These are phyloP conservation scores for Pavo muticus DNA, from an alignment of 2,113 vertebrate species.

Conservation along the genomic window DNA sequence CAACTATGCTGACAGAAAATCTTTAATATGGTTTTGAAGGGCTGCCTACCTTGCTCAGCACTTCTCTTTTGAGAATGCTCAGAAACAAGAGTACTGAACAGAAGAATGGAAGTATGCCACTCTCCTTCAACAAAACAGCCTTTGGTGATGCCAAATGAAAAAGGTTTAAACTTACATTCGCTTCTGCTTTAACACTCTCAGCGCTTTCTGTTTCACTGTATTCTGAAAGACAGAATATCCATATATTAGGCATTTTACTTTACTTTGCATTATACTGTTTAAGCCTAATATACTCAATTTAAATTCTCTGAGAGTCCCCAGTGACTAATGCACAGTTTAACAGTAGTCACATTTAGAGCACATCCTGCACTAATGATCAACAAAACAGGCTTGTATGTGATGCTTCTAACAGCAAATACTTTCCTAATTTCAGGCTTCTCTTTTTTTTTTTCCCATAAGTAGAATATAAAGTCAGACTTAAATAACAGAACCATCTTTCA, in stretches of 20 bases:
- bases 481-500: not conserved
- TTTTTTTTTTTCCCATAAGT: not conserved
- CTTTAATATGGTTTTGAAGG: not conserved
- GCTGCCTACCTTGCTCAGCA: not conserved
- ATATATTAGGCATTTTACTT: not conserved
- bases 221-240: constrained; percentile 82
- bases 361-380: not conserved
- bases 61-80: not conserved
- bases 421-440: not conserved
- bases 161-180: constrained; percentile 88
- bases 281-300: not conserved
- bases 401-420: not conserved
- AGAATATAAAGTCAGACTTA: not conserved
- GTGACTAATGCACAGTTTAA: not conserved
- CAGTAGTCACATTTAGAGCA: not conserved
- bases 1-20: not conserved
- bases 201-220: constrained; percentile 98
- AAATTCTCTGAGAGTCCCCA: not conserved
- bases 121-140: not conserved
- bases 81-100: not conserved
- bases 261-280: not conserved
- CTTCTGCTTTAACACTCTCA: constrained; percentile 97
- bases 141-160: not conserved
- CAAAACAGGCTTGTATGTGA: not conserved
- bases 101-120: not conserved